These are phyloP conservation scores for Lophius piscatorius DNA, from an alignment of 2,113 vertebrate species.

Conservation along the genomic window DNA sequence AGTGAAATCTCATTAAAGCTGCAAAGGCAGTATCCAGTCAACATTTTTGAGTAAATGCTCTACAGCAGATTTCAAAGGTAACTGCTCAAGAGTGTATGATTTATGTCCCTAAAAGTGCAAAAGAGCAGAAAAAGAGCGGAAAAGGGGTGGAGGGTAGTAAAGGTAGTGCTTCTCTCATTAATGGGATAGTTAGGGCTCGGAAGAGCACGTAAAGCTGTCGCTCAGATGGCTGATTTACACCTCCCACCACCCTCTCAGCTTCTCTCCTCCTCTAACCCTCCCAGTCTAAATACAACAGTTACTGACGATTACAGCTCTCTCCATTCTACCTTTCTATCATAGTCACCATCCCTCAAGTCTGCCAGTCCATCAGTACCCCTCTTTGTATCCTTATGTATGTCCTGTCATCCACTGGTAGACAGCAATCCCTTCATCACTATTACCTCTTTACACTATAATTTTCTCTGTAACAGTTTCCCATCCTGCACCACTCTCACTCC, in stretches of 20 bases:
- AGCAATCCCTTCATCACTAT: conserved; percentile 43
- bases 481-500: conserved; percentile 11
- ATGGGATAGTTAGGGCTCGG: conserved; percentile 66
- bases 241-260: conserved; percentile 42
- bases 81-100: conserved; percentile 67
- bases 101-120: conserved; percentile 69
- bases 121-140: conserved; percentile 60
- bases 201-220: conserved; percentile 67
- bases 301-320: conserved; percentile 54
- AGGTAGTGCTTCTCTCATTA: conserved; percentile 72
- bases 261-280: conserved; percentile 33
- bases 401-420: conserved; percentile 56
- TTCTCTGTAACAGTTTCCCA: conserved; percentile 40
- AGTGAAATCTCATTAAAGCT: conserved; percentile 40
- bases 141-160: conserved; percentile 53
- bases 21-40: conserved; percentile 30
- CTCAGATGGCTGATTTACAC: conserved; percentile 69
- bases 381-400: conserved; percentile 30
- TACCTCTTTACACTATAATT: conserved; percentile 40
- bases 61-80: conserved; percentile 46
- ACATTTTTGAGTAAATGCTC: conserved; percentile 52
- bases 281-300: conserved; percentile 59
- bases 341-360: conserved; percentile 21
- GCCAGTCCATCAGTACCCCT: conserved; percentile 38
- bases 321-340: conserved; percentile 53